Evolutionary conservation across 2,113 vertebrate species (phyloP).

Genomic region (Amphiprion ocellaris): DNA sequence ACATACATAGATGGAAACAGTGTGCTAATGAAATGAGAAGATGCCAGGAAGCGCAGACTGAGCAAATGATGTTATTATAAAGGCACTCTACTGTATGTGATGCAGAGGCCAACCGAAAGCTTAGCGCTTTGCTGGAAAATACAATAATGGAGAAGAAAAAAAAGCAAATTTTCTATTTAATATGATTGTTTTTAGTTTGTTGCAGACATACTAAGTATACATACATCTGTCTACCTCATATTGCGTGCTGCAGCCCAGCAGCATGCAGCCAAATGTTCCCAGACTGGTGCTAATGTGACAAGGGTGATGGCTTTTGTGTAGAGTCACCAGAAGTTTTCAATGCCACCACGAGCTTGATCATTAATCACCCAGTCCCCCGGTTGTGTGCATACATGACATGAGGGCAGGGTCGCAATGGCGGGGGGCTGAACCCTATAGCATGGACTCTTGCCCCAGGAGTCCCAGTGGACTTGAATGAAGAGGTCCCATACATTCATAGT

Average conservation of each 20-base stretch:
- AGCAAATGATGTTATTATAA: conserved; percentile 54
- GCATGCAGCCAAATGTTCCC: conserved; percentile 57
- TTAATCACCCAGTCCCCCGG: conserved; percentile 81
- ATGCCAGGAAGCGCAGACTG: conserved; percentile 69
- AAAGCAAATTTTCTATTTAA: background rate
- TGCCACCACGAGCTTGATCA: conserved; percentile 77
- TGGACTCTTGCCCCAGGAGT: conserved; percentile 67
- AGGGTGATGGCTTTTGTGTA: conserved; percentile 80
- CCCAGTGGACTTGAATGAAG: conserved; percentile 77
- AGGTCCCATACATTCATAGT: conserved; percentile 77
- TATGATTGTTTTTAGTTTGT: conserved; percentile 17
- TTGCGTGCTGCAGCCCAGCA: conserved; percentile 35
- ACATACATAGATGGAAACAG: conserved; percentile 70
- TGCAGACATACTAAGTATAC: conserved; percentile 17
- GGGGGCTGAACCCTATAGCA: conserved; percentile 69
- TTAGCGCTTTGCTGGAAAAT: conserved; percentile 4
- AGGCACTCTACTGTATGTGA: conserved; percentile 36
- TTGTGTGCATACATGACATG: conserved; percentile 80
- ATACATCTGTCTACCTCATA: conserved; percentile 39
- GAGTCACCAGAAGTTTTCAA: conserved; percentile 79
- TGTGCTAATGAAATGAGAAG: conserved; percentile 76
- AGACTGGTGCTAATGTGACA: conserved; percentile 76
- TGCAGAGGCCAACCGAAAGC: conserved; percentile 39
- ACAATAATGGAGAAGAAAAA: conserved; percentile 9
- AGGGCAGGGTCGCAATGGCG: conserved; percentile 65